These are phyloP conservation scores for Heliconius ethilla DNA, from an alignment of 2,888 invertebrate genomes.

Conservation along the genomic window DNA sequence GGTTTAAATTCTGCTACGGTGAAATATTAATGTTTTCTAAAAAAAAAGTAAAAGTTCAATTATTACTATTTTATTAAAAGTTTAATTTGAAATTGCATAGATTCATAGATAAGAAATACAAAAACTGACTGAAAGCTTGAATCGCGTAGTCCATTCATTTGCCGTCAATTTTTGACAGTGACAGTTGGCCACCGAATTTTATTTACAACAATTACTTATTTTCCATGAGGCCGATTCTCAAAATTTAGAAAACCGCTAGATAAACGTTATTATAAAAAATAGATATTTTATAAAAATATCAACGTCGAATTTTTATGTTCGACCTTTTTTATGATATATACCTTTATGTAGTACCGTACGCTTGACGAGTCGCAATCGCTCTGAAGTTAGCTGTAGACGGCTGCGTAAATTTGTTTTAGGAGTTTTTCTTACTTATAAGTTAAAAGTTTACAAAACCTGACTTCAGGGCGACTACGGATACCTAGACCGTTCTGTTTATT, in stretches of 20 bases:
- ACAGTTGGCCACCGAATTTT: constrained; percentile 21
- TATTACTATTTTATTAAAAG: neutral
- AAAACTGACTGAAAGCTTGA: constrained; percentile 3
- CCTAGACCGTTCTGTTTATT: neutral
- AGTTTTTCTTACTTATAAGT: no score
- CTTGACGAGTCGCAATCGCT: neutral
- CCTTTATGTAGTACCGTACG: neutral
- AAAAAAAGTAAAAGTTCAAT: neutral
- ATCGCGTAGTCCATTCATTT: constrained; percentile 28
- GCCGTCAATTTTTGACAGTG: constrained; percentile 30
- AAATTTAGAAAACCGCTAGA: constrained; percentile 1
- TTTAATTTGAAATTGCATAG: constrained; percentile 14
- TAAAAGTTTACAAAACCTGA: no score
- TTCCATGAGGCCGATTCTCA: constrained; percentile 5
- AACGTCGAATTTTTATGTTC: neutral
- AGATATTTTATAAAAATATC: constrained; percentile 18
- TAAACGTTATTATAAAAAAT: constrained; percentile 15
- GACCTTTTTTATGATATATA: neutral
- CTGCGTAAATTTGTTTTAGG: no score
- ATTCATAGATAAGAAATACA: constrained; percentile 20
- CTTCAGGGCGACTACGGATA: no score
- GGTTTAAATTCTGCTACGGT: neutral
- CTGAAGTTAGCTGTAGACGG: neutral
- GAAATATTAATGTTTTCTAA: neutral
- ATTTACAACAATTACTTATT: constrained; percentile 15